Base-by-base conservation (phyloP, 35 echinoderm and acorn worm species). In the Apostichopus parvimensis region DNA sequence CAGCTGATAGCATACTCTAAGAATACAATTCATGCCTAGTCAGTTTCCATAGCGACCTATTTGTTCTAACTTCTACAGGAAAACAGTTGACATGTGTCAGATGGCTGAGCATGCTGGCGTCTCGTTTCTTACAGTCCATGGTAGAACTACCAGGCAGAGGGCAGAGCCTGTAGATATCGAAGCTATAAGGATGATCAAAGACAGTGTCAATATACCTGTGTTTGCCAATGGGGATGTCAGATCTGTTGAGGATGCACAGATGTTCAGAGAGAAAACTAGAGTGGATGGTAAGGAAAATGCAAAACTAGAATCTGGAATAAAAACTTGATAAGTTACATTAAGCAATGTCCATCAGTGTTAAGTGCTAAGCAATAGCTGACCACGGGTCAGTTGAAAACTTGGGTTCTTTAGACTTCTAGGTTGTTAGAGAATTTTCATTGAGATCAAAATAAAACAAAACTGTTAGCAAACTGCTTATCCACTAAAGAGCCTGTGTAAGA, bases 211-310 rank as follows among this genome's bases (percentile, higher is more conserved):
- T 21, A 90, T 98, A 15, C 97, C 97, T 25, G 97, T 98, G 10
- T 65, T 98, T 96, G 97, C 97, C 80, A 98, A 98, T 89, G 94
- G 96, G n/a, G 96, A 98, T 53, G 92, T 98, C 23, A 92, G 77
- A 59, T 79, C 26, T 5, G 18, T 98, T 77, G 72, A 92, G 6
- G 93, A 95, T 93, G 92, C 92, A 6, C 75, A 95, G 10, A 94
- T 87, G 82, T 90, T 95, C 4, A 26, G 58, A 26, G 87, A 94
- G 80, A 56, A 92, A 10, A 95, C 96, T 12, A 93, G 94, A 22
- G 96, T 95, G 14, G 81, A 98, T 87, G 96, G 93, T 97, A 90
- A 86, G 95, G 79, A 82, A 13, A 82, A 82, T 82, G 75, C 25
- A 20, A 20, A 25, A 21, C 23, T 23, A 21, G 52, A 34, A 23